Evolutionary conservation across 2,113 vertebrate species (phyloP).

Genomic region (Dicerorhinus sumatrensis): DNA sequence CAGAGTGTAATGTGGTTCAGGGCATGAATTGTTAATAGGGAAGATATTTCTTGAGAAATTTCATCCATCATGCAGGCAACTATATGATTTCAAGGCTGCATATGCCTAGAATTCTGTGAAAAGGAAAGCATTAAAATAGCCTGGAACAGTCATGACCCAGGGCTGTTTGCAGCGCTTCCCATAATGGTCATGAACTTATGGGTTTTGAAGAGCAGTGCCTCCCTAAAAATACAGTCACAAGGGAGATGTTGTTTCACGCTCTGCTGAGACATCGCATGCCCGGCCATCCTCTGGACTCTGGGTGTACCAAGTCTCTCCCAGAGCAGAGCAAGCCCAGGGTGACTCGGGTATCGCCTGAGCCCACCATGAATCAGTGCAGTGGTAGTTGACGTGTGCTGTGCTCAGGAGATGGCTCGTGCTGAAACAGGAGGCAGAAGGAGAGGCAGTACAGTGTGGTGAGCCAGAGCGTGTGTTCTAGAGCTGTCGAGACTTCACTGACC

Average conservation of each 20-base stretch:
- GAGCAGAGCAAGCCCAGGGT: not conserved
- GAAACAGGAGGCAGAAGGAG: not conserved
- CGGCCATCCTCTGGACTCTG: not conserved
- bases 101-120: not conserved
- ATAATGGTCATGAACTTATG: not conserved
- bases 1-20: not conserved
- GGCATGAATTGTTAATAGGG: not conserved
- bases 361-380: no score
- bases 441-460: no score
- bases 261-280: no score
- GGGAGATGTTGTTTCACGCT: not conserved
- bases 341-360: not conserved
- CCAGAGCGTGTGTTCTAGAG: not conserved
- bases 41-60: not conserved
- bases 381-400: not conserved
- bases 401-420: not conserved
- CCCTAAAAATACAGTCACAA: not conserved
- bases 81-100: not conserved
- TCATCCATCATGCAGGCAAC: not conserved
- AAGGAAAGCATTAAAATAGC: not conserved
- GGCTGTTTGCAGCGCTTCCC: not conserved
- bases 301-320: not conserved
- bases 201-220: not conserved
- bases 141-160: not conserved
- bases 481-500: not conserved